Percentiles rank a stretch among this genome's conserved stretches.
phyloP scores from a whole-genome alignment of 2,888 invertebrate species.

The Acanthosepion lycidas region DNA sequence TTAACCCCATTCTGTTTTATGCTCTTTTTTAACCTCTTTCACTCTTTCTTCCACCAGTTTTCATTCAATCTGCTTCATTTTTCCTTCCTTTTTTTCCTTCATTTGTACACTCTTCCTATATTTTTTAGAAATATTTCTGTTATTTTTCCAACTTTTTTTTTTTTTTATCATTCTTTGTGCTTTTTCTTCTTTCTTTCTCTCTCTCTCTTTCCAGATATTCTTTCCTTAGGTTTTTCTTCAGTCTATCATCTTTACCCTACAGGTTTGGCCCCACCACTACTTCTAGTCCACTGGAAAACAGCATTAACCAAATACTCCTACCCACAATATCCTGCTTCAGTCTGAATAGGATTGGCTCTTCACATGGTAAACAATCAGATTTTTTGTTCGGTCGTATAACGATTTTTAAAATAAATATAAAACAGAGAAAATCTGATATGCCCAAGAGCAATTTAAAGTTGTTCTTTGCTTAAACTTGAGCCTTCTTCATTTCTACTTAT shows the following conservation, averaged over 20 bases:
- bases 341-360: not conserved
- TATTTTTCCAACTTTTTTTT: no score
- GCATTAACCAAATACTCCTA: not conserved
- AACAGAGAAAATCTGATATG: not conserved
- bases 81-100: no score
- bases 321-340: not conserved
- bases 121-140: no score
- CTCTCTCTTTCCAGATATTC: not conserved
- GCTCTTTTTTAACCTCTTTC: no score
- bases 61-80: no score
- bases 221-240: not conserved
- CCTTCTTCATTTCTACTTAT: not conserved
- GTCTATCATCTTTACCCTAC: not conserved
- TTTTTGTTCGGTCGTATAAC: not conserved
- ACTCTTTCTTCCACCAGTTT: no score
- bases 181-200: not conserved
- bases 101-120: no score
- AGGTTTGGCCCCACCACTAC: no score
- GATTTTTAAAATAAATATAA: not conserved
- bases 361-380: not conserved
- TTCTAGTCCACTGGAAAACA: not conserved
- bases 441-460: not conserved
- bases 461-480: not conserved
- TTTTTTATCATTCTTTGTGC: no score
- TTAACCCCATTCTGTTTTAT: no score